phyloP scores from a whole-genome alignment of 1,140 invertebrate genomes.

The Holcopasites calliopsidis region DNA sequence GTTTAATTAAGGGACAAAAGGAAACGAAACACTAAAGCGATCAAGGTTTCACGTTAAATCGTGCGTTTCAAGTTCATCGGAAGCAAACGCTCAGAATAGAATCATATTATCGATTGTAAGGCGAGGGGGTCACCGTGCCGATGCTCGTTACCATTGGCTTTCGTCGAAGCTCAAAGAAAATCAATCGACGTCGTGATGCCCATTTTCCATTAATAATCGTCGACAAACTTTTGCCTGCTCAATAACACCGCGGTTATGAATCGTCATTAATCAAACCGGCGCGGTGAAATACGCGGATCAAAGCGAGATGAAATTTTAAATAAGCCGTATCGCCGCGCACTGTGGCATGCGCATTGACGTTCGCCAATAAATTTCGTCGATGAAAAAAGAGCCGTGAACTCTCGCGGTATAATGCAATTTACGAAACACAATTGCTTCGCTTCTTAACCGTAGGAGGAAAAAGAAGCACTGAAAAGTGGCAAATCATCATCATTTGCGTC shows the following conservation, averaged over 20 bases:
- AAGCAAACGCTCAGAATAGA: constrained; percentile 15
- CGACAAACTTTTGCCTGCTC: neutral
- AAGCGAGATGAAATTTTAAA: constrained; percentile 20
- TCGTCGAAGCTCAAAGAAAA: constrained; percentile 12
- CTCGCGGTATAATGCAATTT: neutral
- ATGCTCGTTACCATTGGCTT: constrained; percentile 27
- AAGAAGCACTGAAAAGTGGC: constrained; percentile 41
- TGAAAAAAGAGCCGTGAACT: neutral
- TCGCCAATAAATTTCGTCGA: constrained; percentile 11
- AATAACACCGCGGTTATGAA: neutral
- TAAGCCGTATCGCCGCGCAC: neutral
- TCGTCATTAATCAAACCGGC: constrained; percentile 21
- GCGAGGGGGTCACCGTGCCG: constrained; percentile 17
- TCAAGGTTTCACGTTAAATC: constrained; percentile 11
- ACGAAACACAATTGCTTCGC: neutral
- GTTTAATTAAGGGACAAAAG: neutral
- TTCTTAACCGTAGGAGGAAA: constrained; percentile 7
- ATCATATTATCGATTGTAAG: constrained; percentile 49
- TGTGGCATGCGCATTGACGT: too few relatives aligned
- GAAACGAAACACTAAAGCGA: neutral
- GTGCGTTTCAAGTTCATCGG: constrained; percentile 12
- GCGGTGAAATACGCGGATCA: neutral
- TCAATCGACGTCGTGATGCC: constrained; percentile 29
- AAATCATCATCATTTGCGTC: constrained; percentile 52
- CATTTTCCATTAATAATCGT: constrained; percentile 21